These are phyloP conservation scores for Ennomos quercinarius DNA, from an alignment of 2,888 invertebrate species.

Conservation along the genomic window DNA sequence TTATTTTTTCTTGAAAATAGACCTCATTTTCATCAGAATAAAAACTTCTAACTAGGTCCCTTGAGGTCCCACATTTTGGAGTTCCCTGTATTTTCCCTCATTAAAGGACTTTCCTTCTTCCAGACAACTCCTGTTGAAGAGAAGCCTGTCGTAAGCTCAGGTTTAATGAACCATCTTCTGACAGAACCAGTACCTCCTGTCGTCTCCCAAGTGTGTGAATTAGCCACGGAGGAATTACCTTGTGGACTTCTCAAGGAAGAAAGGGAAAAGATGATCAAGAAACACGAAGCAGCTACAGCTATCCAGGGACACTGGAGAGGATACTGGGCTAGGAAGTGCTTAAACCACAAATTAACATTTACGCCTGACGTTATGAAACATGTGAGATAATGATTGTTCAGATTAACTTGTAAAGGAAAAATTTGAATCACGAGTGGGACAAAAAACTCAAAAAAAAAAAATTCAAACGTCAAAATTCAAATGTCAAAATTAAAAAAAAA, in stretches of 20 bases:
- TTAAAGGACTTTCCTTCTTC: background rate
- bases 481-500: too few relatives aligned
- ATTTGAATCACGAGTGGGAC: too few relatives aligned
- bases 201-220: constrained; percentile 63
- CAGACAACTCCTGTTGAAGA: constrained; percentile 42
- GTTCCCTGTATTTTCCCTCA: too few relatives aligned
- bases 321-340: constrained; percentile 63
- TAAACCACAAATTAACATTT: constrained; percentile 45
- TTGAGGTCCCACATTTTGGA: too few relatives aligned
- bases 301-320: constrained; percentile 76
- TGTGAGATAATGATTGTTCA: constrained; percentile 59
- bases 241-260: constrained; percentile 69
- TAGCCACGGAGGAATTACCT: constrained; percentile 63
- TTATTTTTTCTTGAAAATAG: too few relatives aligned
- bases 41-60: too few relatives aligned
- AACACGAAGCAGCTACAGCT: constrained; percentile 68
- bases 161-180: constrained; percentile 54
- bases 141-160: constrained; percentile 47
- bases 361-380: constrained; percentile 61
- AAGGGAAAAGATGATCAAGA: constrained; percentile 60
- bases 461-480: too few relatives aligned
- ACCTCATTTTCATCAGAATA: too few relatives aligned
- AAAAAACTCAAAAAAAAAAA: too few relatives aligned
- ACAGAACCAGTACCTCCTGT: constrained; percentile 44
- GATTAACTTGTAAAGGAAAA: too few relatives aligned